phyloP scores from a whole-genome alignment of 2,113 vertebrate genomes.

The Fulmarus glacialis region DNA sequence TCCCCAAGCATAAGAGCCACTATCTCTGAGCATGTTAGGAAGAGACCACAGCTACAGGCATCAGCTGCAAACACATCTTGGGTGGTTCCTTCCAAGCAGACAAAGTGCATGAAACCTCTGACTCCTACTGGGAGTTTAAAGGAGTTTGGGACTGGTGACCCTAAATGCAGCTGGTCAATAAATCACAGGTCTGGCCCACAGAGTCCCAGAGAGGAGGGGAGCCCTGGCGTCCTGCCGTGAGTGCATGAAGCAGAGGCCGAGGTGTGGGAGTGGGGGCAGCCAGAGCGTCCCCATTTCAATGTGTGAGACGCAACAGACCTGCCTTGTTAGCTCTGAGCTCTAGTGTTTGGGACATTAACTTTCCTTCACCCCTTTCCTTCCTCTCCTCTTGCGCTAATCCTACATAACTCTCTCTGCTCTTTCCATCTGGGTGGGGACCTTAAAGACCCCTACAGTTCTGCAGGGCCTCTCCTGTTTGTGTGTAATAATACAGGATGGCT shows the following conservation, averaged over 20 bases:
- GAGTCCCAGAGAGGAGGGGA: background rate
- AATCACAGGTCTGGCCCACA: background rate
- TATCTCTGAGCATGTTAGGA: background rate
- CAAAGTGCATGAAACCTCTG: background rate
- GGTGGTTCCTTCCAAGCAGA: background rate
- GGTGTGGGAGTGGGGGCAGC: background rate
- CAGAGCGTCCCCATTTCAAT: background rate
- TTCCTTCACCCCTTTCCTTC: slow-evolving; percentile 27
- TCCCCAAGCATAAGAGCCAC: background rate
- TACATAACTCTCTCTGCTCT: slow-evolving; percentile 9
- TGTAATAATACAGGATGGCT: slow-evolving; percentile 35
- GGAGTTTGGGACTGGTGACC: background rate
- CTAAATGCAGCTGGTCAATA: background rate
- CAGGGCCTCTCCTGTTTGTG: slow-evolving; percentile 41
- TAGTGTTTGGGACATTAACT: background rate
- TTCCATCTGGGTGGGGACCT: slow-evolving; percentile 33
- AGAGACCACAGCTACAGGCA: background rate
- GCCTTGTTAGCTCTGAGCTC: slow-evolving; percentile 1
- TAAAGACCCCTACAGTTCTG: slow-evolving; percentile 45
- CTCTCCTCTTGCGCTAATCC: slow-evolving; percentile 42
- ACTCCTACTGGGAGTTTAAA: background rate
- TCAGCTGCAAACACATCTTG: background rate
- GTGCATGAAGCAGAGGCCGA: background rate
- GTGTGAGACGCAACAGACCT: background rate
- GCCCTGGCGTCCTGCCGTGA: rapidly evolving